These are phyloP conservation scores for Danio choprae DNA, from an alignment of 2,797 vertebrate species.

Conservation along the genomic window DNA sequence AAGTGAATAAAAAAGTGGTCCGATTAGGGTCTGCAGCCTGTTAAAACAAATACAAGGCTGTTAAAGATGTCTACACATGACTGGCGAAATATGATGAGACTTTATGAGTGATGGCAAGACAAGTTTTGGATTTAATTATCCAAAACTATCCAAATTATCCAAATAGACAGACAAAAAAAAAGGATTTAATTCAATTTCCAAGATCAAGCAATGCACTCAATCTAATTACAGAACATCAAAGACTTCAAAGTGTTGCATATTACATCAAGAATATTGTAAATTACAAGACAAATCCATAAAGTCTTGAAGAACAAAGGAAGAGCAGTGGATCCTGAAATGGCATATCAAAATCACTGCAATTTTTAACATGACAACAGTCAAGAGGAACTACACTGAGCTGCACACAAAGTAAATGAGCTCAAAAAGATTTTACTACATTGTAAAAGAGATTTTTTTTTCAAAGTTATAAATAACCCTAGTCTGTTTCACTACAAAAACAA, in stretches of 20 bases:
- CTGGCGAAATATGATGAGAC: background rate
- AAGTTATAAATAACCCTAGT: too few species aligned
- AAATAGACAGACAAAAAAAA: background rate
- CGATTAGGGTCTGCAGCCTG: constrained; percentile 24
- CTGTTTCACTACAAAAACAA: background rate
- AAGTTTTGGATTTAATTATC: too few species aligned
- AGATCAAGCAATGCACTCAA: constrained; percentile 6
- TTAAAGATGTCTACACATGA: constrained; percentile 25
- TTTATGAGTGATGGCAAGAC: background rate
- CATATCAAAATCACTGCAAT: background rate
- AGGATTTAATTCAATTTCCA: background rate
- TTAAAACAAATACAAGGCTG: constrained; percentile 37
- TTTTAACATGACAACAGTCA: background rate
- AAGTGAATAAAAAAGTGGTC: constrained; percentile 18
- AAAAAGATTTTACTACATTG: too few species aligned
- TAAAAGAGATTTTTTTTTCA: too few species aligned
- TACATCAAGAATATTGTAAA: background rate
- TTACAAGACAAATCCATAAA: constrained; percentile 1
- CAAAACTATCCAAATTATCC: background rate
- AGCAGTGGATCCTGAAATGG: background rate
- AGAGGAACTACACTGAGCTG: background rate
- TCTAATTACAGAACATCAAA: background rate
- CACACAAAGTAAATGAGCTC: too few species aligned
- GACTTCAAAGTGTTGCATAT: background rate
- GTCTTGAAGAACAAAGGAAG: constrained; percentile 3